Evolutionary conservation across 1,140 invertebrate species (phyloP), one percentile per base, ranked within the genome.

Genomic region (Ips nitidus): DNA sequence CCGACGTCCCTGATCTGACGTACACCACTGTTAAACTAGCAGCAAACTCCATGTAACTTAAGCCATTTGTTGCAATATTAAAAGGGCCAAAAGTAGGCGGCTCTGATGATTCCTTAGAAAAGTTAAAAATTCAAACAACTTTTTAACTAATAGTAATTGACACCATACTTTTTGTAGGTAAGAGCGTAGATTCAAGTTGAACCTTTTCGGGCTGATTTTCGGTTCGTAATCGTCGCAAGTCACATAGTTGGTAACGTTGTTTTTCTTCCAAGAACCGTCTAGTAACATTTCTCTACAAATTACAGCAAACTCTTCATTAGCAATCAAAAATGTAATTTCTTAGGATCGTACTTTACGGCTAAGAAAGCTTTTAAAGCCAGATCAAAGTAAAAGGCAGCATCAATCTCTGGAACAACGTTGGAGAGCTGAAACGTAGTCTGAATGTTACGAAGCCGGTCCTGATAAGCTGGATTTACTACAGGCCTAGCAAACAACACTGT

Each of bases 371-470:
- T 80, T 39, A 90, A 78, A 4, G 89, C 86, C 37, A 95, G 77
- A 79, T 97, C 94, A 80, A 94, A 95, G 78, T 94, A 94, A 79
- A 96, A 95, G 0, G 91, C 89, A 3, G 92, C 89, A 2, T 88
- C 86, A 58, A 92, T 86, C 77, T 88, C 86, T 2, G 90, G 89
- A 71, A 87, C 85, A 38, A 86, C 85, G 68, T 87, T 89, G 1
- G 60, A 63, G 71, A 91, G 83, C 70, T 88, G 87, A 76, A 86
- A 90, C 0, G 87, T 87, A 1, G 86, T 88, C 71, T 84, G 84
- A n/a, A 92, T 85, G 60, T 86, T 83, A n/a, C 85, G 85, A 52
- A 89, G 77, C 45, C 86, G 84, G 76, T 89, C 87, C 71, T 84
- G 84, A 78, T 82, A 86, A 61, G 81, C 80, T 4, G 84, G 82